Conservation (phyloP, 2,888 invertebrate genomes). For the Erebia aethiops region DNA sequence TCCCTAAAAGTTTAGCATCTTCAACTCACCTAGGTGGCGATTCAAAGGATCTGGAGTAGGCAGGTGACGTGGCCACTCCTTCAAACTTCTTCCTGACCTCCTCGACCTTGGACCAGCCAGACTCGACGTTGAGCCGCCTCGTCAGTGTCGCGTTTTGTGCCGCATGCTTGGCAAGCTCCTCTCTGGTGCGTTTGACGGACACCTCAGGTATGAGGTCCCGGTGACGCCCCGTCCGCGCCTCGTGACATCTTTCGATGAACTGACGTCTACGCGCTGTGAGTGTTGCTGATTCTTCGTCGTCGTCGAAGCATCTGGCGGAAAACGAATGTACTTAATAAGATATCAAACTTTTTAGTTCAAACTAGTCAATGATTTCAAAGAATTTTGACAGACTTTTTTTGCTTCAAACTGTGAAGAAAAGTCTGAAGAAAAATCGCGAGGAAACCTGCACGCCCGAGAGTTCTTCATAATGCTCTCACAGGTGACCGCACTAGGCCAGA, state of each 20-base stretch:
- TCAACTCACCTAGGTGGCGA: constrained; percentile 70
- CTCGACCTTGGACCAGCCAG: constrained; percentile 78
- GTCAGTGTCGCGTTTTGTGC: constrained; percentile 64
- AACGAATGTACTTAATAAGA: no score
- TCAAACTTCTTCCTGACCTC: constrained; percentile 79
- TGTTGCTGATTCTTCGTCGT: constrained; percentile 63
- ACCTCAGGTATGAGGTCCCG: constrained; percentile 69
- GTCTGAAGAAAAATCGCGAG: no score
- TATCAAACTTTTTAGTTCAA: no score
- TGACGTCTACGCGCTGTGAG: constrained; percentile 71
- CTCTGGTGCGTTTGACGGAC: constrained; percentile 70
- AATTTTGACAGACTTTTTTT: no score
- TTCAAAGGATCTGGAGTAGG: constrained; percentile 73
- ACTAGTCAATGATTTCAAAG: no score
- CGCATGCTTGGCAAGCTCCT: constrained; percentile 76
- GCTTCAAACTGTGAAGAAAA: no score
- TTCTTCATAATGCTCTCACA: no score
- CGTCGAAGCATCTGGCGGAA: constrained; percentile 63
- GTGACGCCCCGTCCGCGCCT: constrained; percentile 61
- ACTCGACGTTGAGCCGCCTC: constrained; percentile 76
- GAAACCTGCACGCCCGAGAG: no score
- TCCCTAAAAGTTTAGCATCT: no score
- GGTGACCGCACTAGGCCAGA: no score
- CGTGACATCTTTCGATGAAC: constrained; percentile 78
- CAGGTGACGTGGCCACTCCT: constrained; percentile 59